Base-by-base conservation (phyloP, 2,888 invertebrate species). In the Morpho achilles region DNA sequence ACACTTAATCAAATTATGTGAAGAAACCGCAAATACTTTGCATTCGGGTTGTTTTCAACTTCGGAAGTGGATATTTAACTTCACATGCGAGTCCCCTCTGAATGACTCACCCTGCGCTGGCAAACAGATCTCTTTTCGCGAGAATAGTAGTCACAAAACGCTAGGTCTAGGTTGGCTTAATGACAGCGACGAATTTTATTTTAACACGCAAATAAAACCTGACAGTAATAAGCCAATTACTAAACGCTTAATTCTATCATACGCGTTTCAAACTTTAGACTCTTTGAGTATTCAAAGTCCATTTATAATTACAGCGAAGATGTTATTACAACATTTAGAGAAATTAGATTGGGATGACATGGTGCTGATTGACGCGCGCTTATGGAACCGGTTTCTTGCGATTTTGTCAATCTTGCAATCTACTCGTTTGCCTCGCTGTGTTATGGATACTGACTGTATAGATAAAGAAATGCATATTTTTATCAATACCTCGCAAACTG, bases 191-290 rank as follows among this genome's bases (percentile, higher is more conserved):
- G n/a, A n/a, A n/a, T 50, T 67, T 8, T 47, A 63, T 47, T 63
- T 54, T 48, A 58, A 50, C 23, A 60, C 52, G n/a, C 23, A 56
- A 44, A 44, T 49, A 10, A 42, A 55, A 9, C n/a, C 41, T 42
- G 44, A 53, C 22, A 8, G n/a, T 41, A 59, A 10, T 10, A 10
- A 53, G 32, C 32, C 32, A 39, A 42, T 63, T 8, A 66, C 61
- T 40, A 66, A 67, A 57, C 67, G 66, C 7, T 46, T 52, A 7
- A 62, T 66, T 50, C 40, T 68, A 10, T 65, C 68, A 0, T 23
- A 9, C 0, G 50, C 60, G 5, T 50, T 59, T 8, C 61, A 65
- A 46, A 62, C 64, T n/a, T 64, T 56, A 10, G 64, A 67, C 22
- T 63, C 67, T 0, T 47, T 65, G 44, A 61, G 65, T 7, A 47